Evolutionary conservation across 2,888 invertebrate species (phyloP), one percentile per base, ranked within the genome.

Genomic region (Apoda limacodes): DNA sequence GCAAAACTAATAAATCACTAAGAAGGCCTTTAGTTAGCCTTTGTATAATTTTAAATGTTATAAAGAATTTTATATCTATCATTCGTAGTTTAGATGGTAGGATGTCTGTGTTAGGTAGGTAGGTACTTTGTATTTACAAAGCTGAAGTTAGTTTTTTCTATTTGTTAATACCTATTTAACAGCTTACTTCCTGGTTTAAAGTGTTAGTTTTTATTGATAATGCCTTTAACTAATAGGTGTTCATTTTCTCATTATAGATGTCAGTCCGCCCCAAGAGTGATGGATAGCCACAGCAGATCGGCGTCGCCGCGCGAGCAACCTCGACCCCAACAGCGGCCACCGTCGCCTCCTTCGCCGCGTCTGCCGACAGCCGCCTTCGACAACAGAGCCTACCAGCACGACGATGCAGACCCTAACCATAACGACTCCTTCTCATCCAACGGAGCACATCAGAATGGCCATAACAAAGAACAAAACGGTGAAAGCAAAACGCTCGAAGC

Each of bases 401-500:
- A 76, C 45, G 72, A 71, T 17, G 54, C 62, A 2, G 75, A 71
- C 52, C 74, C 59, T 2, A 78, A 80, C 53, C 78, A 78, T 53
- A 78, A 80, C 51, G 74, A 74, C 47, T 76, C 85, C 15, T 76
- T 84, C 50, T 74, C 82, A 34, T 64, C 75, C 23, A 68, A 65
- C 38, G 58, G 55, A 20, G 47, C 65, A 20, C 63, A 66, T 6
- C 65, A 68, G 26, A 76, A 76, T 41, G 74, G 75, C 5, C 72
- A 75, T 54, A 67, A 45, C 41, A 68, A 66, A 43, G 67, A 74
- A 37, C 67, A 63, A 2, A 75, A 78, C 34, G 74, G 71, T 9
- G 75, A 81, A 39, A 70, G 68, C 1, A 82, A 78, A 51, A 67
- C 74, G 2, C 44, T 66, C 13, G 91, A 91, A 80, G 90, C 91